phyloP scores from a whole-genome alignment of 2,888 invertebrate genomes.

The Cantharis rufa region DNA sequence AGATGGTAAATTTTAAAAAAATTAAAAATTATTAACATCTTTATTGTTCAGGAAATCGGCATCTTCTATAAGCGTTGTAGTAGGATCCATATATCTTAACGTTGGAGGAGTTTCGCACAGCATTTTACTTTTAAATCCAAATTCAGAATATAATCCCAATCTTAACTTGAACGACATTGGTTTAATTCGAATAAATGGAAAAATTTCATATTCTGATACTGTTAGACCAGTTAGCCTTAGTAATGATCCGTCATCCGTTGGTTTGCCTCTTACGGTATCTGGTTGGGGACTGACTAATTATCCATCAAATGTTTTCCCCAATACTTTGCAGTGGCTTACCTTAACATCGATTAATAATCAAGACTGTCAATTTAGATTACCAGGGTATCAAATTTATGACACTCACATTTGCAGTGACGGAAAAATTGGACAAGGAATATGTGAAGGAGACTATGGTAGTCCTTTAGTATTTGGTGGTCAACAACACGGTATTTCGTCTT shows the following conservation, averaged over 20 bases:
- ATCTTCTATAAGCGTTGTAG: slow-evolving; percentile 49
- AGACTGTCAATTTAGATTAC: slow-evolving; percentile 27
- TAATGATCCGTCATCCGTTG: not conserved
- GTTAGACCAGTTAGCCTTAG: not conserved
- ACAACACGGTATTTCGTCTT: slow-evolving; percentile 59
- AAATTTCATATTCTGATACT: not conserved
- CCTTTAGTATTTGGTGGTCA: slow-evolving; percentile 45
- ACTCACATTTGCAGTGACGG: slow-evolving; percentile 64
- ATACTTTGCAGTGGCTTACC: slow-evolving; percentile 61
- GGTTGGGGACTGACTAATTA: slow-evolving; percentile 45
- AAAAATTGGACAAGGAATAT: slow-evolving; percentile 63
- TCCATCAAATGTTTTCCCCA: slow-evolving; percentile 61
- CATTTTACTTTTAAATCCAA: slow-evolving; percentile 34
- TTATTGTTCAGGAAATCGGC: not conserved
- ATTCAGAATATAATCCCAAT: not conserved
- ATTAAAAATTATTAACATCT: not conserved
- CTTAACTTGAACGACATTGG: not conserved
- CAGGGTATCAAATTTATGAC: slow-evolving; percentile 51
- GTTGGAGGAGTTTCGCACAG: slow-evolving; percentile 55
- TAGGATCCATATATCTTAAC: slow-evolving; percentile 57
- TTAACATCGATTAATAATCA: slow-evolving; percentile 56
- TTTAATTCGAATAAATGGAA: not conserved
- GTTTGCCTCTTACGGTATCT: slow-evolving; percentile 7
- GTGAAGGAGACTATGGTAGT: slow-evolving; percentile 62
- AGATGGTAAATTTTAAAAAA: not conserved